Base-by-base conservation (phyloP, 2,888 invertebrate species). In the Dichetophora obliterata region DNA sequence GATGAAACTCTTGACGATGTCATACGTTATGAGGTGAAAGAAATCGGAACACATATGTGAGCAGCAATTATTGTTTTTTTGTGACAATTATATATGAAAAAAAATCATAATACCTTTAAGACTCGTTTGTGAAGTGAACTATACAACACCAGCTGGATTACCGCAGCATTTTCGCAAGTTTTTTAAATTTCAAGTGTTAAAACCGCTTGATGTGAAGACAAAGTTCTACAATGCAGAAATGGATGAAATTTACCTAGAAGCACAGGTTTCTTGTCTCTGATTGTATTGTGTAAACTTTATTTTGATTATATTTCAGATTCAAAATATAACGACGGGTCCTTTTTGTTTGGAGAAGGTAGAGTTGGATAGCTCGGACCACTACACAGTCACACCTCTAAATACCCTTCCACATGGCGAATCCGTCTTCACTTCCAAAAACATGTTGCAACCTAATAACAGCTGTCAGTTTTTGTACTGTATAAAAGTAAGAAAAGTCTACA, bases 21-120 rank as follows among this genome's bases (percentile, higher is more conserved):
- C 50, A 97, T 99, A 85, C 96, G 97, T 86, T 98, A 99, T 90
- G 99, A 99, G 92, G 98, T 99, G n/a, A 99, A 98, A 90, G 99
- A 99, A 91, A 94, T 98, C 82, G 99, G 99, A 59, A 96, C 97
- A 65, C 99, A 99, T 87, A 98, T 99, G 95, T 96, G 90, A 89
- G 92, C 86, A 14, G 70, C 6, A 34, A 5, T 22, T 68, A 66
- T 0, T 16, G 43, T 3, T 43, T 19, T 0, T 6, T 9, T 66
- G 0, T 27, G 31, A 0, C n/a, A 34, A 63, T 16, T 14, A 27
- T 3, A 5, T 31, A n/a, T n/a, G n/a, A n/a, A 34, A 27, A 11
- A 31, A 34, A 0, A 16, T 31, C 9, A 19, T 11, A 43, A 37
- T 24, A 14, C 3, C 27, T 77, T 48, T 34, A 52, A 96, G 96